phyloP scores from a whole-genome alignment of 1,140 invertebrate genomes.

The Drosophila arizonae region DNA sequence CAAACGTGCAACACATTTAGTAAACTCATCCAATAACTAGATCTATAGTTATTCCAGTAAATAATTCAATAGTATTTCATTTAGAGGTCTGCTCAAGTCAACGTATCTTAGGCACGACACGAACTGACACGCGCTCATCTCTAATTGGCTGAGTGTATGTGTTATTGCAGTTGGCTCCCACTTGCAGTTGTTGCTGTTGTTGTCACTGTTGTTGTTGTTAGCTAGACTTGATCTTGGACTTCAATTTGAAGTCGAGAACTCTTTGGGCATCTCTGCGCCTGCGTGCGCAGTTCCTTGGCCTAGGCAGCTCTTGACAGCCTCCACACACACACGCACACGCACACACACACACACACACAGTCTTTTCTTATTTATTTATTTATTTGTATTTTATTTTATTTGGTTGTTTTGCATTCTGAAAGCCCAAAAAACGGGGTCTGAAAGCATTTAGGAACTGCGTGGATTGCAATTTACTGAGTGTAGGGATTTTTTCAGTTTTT shows the following conservation, averaged over 20 bases:
- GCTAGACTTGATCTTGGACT: slow-evolving; percentile 67
- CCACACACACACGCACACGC: slow-evolving; percentile 7
- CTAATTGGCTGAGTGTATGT: slow-evolving; percentile 25
- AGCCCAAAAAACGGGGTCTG: slow-evolving; percentile 12
- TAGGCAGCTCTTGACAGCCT: slow-evolving; percentile 14
- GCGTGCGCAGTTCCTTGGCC: slow-evolving; percentile 56
- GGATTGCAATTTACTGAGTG: slow-evolving; percentile 23
- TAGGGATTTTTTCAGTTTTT: slow-evolving; percentile 20
- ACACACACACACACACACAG: neutral
- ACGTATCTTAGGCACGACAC: neutral
- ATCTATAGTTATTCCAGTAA: neutral
- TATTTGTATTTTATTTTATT: slow-evolving; percentile 17
- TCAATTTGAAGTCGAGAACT: slow-evolving; percentile 45
- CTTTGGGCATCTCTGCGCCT: slow-evolving; percentile 48
- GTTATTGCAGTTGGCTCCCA: slow-evolving; percentile 58
- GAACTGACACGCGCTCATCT: slow-evolving; percentile 18
- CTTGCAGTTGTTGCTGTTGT: slow-evolving; percentile 26
- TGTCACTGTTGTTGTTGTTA: slow-evolving; percentile 12
- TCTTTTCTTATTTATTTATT: slow-evolving; percentile 10
- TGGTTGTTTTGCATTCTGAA: slow-evolving; percentile 33
- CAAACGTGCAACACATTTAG: too few relatives aligned
- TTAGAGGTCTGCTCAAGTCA: neutral
- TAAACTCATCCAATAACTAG: neutral
- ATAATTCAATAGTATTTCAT: too few relatives aligned
- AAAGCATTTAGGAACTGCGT: slow-evolving; percentile 24